These are phyloP conservation scores for Congeria kusceri DNA, from an alignment of 2,888 invertebrate species.

Conservation along the genomic window DNA sequence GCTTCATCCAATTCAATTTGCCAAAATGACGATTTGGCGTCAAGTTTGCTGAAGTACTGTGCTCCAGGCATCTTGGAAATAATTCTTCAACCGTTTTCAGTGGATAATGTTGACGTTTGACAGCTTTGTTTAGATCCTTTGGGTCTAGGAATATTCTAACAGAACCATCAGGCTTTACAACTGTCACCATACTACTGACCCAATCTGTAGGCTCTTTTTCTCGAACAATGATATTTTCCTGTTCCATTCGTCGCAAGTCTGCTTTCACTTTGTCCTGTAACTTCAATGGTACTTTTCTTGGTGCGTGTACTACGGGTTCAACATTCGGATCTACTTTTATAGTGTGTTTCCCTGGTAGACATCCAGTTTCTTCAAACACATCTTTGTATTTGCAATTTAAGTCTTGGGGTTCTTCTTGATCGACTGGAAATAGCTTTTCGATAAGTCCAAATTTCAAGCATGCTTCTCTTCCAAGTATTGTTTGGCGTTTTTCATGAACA, in stretches of 20 bases:
- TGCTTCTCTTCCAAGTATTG: too few species aligned
- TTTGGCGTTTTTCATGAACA: too few species aligned
- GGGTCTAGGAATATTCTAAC: constrained; percentile 61
- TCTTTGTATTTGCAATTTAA: too few species aligned
- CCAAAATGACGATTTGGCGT: too few species aligned
- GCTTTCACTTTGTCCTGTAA: constrained; percentile 48
- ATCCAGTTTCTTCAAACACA: constrained; percentile 50
- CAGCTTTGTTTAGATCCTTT: constrained; percentile 59
- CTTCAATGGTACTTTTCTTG: constrained; percentile 54
- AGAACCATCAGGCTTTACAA: constrained; percentile 37
- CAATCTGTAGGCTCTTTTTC: constrained; percentile 58
- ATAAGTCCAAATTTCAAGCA: too few species aligned
- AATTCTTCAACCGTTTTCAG: constrained; percentile 60
- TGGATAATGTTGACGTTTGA: constrained; percentile 53
- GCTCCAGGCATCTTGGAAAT: too few species aligned
- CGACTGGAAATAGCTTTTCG: too few species aligned
- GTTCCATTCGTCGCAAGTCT: constrained; percentile 56
- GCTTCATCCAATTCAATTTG: too few species aligned
- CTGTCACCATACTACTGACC: constrained; percentile 64
- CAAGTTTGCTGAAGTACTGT: too few species aligned
- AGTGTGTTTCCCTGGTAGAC: constrained; percentile 28
- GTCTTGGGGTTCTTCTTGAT: too few species aligned
- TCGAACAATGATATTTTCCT: constrained; percentile 44
- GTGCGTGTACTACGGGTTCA: constrained; percentile 54
- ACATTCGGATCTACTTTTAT: constrained; percentile 46